Evolutionary conservation across 2,113 vertebrate genomes (phyloP).

Genomic region (Platichthys stellatus): DNA sequence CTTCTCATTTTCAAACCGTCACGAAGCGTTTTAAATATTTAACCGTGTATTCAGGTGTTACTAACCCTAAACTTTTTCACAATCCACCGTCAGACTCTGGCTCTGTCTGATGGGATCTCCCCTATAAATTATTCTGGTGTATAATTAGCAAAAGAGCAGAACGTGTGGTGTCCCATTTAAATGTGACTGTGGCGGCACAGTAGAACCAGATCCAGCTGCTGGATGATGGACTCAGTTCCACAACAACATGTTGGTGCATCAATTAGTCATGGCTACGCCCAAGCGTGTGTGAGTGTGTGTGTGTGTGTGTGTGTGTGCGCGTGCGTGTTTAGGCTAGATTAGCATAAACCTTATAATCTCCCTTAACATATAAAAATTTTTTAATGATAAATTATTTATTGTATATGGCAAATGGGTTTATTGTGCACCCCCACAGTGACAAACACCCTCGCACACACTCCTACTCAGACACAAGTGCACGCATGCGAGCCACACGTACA

Average conservation of each 20-base stretch:
- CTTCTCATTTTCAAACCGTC: not conserved
- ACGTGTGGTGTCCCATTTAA: constrained; percentile 21
- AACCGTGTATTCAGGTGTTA: not conserved
- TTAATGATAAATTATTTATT: constrained; percentile 26
- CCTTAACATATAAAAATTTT: constrained; percentile 4
- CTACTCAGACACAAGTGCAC: not conserved
- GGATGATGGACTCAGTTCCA: constrained; percentile 39
- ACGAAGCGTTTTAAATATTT: no score
- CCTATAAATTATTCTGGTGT: not conserved
- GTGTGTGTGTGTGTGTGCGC: constrained; percentile 20
- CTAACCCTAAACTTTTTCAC: not conserved
- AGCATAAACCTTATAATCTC: constrained; percentile 28
- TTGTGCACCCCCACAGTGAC: not conserved
- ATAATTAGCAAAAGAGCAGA: constrained; percentile 8
- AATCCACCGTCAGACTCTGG: not conserved
- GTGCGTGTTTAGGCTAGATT: constrained; percentile 15
- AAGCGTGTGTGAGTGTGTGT: constrained; percentile 24
- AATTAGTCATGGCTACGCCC: constrained; percentile 64
- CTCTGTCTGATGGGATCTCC: not conserved
- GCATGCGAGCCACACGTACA: constrained; percentile 10
- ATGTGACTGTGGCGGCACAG: constrained; percentile 3
- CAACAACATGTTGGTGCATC: constrained; percentile 58
- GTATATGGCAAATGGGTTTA: constrained; percentile 10
- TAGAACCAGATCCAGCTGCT: constrained; percentile 12
- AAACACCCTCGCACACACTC: not conserved